Evolutionary conservation across 2,888 invertebrate species (phyloP), one percentile per base, ranked within the genome.

Genomic region (Bhutanitis thaidina): DNA sequence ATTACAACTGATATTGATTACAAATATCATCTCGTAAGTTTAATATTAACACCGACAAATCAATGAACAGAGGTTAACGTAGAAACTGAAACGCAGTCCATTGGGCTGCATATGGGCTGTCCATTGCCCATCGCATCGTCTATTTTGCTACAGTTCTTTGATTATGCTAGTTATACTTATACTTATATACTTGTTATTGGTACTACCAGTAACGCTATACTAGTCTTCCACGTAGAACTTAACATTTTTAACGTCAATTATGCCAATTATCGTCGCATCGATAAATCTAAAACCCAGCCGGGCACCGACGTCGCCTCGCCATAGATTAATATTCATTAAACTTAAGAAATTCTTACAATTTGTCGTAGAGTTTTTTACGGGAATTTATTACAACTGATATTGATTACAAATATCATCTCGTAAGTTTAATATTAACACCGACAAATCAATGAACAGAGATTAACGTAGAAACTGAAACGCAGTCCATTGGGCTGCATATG

Each of bases 311-410:
- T 46, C 45, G 40, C 55, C 16, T 38, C 20, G 44, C 40, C 56
- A 61, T 45, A 41, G 37, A 69, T 74, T 58, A 71, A 69, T 77
- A 79, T 78, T 73, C 69, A 67, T 74, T 64, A 64, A 59, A 58
- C 52, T 57, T 62, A 45, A 66, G 61, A 57, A 69, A 77, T 77
- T 73, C 73, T 56, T 60, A 69, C 77, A 74, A 82, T 81, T 81
- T 80, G 80, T 80, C 79, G 56, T 54, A 57, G 58, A 48, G 68
- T 63, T 73, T 45, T 67, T 69, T 67, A 65, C 60, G 67, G 49
- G 57, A 64, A 79, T 80, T 79, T 80, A 81, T 77, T 59, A 58
- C 61, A 53, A 52, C 40, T n/a, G n/a, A n/a, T n/a, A n/a, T n/a
- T n/a, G n/a, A n/a, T n/a, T n/a, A n/a, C n/a, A n/a, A n/a, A n/a